A percentile compares a stretch with the other conserved stretches of the same genome.
Conservation (phyloP, 2,113 vertebrate species). For the Spheniscus mendiculus region DNA sequence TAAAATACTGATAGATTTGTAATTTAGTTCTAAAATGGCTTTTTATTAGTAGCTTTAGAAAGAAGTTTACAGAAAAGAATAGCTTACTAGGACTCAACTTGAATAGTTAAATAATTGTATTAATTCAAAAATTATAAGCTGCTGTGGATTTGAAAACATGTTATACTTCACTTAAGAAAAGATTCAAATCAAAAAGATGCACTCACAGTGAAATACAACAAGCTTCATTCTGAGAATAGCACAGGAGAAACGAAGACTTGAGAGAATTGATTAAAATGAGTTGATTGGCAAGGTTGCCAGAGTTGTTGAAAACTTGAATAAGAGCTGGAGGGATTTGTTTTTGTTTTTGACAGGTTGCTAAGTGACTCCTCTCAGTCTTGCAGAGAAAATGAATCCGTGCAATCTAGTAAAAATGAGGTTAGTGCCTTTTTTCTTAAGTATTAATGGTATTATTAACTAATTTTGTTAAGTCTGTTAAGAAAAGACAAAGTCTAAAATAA, state of each 20-base stretch:
- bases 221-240: neutral
- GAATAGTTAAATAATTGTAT: neutral
- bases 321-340: conserved; percentile 50
- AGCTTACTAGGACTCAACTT: neutral
- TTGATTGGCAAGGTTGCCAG: conserved; percentile 4
- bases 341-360: conserved; percentile 84
- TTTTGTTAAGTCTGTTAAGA: neutral
- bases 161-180: neutral
- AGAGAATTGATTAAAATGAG: conserved; percentile 28
- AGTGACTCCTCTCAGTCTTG: conserved; percentile 83
- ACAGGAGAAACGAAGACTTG: neutral
- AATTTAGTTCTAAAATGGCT: neutral
- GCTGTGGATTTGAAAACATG: neutral
- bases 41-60: neutral
- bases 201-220: neutral
- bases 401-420: conserved; percentile 89
- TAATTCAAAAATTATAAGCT: neutral
- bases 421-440: conserved; percentile 48
- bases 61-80: neutral
- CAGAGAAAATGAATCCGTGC: conserved; percentile 82
- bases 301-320: conserved; percentile 56
- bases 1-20: neutral
- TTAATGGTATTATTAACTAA: neutral
- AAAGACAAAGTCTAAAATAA: neutral
- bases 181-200: neutral